phyloP scores from a whole-genome alignment of 2,888 invertebrate genomes.

The Agrenia bidenticulata region DNA sequence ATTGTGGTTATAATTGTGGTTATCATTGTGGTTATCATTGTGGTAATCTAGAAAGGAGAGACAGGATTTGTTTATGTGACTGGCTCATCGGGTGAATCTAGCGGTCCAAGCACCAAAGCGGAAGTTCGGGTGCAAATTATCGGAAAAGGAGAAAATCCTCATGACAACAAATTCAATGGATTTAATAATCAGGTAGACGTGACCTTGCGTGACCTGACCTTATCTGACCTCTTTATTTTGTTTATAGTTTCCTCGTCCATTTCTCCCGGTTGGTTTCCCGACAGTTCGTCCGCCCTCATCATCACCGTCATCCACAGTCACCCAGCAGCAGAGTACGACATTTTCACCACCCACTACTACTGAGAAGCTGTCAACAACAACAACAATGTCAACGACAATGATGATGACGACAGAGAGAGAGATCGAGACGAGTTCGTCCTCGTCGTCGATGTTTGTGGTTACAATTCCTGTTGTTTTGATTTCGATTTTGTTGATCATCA shows the following conservation, averaged over 20 bases:
- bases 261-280: no score
- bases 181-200: no score
- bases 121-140: neutral
- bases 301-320: no score
- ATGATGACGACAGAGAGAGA: conserved; percentile 18
- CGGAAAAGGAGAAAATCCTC: no score
- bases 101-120: neutral
- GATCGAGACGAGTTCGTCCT: neutral
- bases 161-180: no score
- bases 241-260: no score
- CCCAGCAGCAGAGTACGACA: no score
- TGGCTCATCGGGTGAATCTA: neutral
- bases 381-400: conserved; percentile 24
- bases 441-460: neutral
- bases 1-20: conserved; percentile 16
- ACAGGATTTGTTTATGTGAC: neutral
- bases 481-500: neutral
- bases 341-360: no score
- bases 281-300: no score
- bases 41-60: neutral
- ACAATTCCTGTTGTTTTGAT: neutral
- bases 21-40: neutral
- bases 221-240: no score
- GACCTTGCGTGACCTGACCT: no score
- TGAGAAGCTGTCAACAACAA: conserved; percentile 17